Percentiles rank a stretch among this genome's conserved stretches.
phyloP scores from a whole-genome alignment of 1,140 invertebrate species.

The Druon quercuslanigerum region DNA sequence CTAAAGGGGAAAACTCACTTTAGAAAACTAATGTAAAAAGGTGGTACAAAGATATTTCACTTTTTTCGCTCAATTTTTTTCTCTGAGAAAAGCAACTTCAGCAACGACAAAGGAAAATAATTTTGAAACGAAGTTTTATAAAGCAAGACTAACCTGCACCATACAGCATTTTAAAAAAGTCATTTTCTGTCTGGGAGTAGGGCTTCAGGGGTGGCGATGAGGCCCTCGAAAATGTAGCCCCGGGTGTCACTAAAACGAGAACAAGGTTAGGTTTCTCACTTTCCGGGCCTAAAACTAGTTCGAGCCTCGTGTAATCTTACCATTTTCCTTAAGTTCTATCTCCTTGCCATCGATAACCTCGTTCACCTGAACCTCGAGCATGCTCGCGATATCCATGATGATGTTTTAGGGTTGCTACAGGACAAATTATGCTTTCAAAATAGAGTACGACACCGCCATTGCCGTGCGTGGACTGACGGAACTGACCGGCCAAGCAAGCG shows the following conservation, averaged over 20 bases:
- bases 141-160: slow-evolving; percentile 56
- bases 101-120: neutral
- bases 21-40: too few species aligned
- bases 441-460: slow-evolving; percentile 59
- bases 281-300: neutral
- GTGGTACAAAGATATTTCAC: too few species aligned
- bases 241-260: slow-evolving; percentile 58
- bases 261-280: slow-evolving; percentile 47
- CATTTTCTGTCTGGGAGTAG: slow-evolving; percentile 55
- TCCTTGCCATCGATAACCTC: slow-evolving; percentile 54
- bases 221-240: slow-evolving; percentile 36
- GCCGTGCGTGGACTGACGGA: slow-evolving; percentile 43
- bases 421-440: slow-evolving; percentile 53
- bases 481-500: slow-evolving; percentile 39
- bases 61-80: neutral
- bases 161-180: slow-evolving; percentile 66
- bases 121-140: neutral
- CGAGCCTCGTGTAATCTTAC: slow-evolving; percentile 45
- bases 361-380: slow-evolving; percentile 71
- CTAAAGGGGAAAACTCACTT: too few species aligned
- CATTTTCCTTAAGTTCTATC: slow-evolving; percentile 61
- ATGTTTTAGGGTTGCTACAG: neutral
- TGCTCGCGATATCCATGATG: slow-evolving; percentile 70
- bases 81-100: slow-evolving; percentile 1
- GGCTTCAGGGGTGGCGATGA: slow-evolving; percentile 38